A percentile compares a stretch with the other conserved stretches of the same genome.
phyloP scores from a whole-genome alignment of 2,797 vertebrate genomes.

The Enoplosus armatus region DNA sequence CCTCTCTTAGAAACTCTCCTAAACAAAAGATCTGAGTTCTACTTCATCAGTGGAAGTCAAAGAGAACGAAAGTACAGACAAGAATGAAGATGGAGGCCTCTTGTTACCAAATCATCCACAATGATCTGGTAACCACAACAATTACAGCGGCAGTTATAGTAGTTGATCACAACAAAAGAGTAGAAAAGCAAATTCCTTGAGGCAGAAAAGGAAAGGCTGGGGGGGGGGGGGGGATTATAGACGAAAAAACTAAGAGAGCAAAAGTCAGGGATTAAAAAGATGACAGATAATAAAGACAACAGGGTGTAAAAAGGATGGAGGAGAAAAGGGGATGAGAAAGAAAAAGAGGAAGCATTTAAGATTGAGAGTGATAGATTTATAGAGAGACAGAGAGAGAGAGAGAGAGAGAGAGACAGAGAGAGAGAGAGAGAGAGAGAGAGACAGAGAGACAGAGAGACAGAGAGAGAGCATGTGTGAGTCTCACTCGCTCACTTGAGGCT shows the following conservation, averaged over 20 bases:
- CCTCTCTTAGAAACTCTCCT: too few relatives aligned
- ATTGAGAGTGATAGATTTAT: conserved; percentile 8
- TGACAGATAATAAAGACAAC: conserved; percentile 29
- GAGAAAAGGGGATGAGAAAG: conserved; percentile 16
- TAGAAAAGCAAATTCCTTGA: not conserved
- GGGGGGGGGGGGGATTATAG: not conserved
- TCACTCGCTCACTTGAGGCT: conserved; percentile 35
- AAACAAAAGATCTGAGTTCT: too few relatives aligned
- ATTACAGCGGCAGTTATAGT: not conserved
- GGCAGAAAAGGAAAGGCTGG: not conserved
- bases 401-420: not conserved
- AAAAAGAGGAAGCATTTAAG: conserved; percentile 27
- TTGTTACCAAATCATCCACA: too few relatives aligned
- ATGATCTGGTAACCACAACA: too few relatives aligned
- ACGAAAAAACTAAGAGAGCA: not conserved
- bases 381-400: not conserved
- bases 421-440: not conserved
- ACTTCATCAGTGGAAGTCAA: too few relatives aligned
- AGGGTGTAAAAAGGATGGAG: conserved; percentile 1
- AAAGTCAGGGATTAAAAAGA: conserved; percentile 31
- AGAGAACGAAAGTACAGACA: too few relatives aligned
- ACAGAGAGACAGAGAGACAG: conserved; percentile 15
- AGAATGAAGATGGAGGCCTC: too few relatives aligned
- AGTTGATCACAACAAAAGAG: not conserved
- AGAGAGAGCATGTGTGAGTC: conserved; percentile 10